phyloP scores from a whole-genome alignment of 2,797 vertebrate genomes.

The Onychomys arenicola region DNA sequence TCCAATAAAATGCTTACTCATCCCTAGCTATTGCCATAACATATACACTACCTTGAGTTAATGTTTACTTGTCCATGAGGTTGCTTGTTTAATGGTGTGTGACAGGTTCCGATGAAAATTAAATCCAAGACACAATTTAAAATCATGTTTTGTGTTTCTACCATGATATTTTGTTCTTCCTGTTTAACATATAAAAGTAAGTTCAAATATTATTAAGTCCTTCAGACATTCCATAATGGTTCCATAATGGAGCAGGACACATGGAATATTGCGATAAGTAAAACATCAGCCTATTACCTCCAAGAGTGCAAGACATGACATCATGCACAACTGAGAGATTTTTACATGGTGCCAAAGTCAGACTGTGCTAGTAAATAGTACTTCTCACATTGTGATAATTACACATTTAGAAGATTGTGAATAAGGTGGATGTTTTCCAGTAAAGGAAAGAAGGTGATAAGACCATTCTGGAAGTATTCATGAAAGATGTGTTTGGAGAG shows the following conservation, averaged over 20 bases:
- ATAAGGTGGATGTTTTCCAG: background rate
- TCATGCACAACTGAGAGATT: background rate
- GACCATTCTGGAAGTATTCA: background rate
- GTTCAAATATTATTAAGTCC: background rate
- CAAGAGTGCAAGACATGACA: background rate
- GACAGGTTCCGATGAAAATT: background rate
- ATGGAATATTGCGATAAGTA: background rate
- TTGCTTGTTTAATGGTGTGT: background rate
- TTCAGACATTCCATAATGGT: background rate
- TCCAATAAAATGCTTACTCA: background rate
- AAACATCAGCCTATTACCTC: background rate
- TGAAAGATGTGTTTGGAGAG: background rate
- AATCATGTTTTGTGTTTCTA: background rate
- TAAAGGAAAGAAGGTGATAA: background rate
- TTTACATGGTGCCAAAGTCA: background rate
- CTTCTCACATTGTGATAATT: background rate
- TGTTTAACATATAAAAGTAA: background rate
- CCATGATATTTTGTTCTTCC: background rate
- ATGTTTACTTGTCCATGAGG: background rate
- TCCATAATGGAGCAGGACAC: background rate
- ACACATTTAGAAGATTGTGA: background rate
- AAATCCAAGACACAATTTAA: background rate
- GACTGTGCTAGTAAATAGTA: background rate
- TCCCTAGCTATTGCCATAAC: background rate
- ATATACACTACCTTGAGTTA: accelerated